A percentile compares a stretch with the other conserved stretches of the same genome.
phyloP scores from a whole-genome alignment of 2,797 vertebrate genomes.

The Miichthys miiuy region DNA sequence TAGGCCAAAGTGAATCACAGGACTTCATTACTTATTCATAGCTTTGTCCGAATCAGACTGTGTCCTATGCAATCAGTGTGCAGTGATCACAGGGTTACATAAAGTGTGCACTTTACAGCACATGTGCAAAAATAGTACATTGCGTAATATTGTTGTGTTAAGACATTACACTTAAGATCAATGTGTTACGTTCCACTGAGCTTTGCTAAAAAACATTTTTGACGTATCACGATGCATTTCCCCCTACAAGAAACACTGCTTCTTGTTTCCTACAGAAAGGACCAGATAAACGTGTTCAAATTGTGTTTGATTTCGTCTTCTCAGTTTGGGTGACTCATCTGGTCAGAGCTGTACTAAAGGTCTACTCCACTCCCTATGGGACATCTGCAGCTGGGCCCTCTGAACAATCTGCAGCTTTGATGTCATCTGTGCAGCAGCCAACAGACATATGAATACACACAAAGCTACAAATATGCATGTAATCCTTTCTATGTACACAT shows the following conservation, averaged over 20 bases:
- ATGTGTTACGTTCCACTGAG: neutral
- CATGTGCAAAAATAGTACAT: neutral
- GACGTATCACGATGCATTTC: neutral
- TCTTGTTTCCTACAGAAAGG: constrained; percentile 29
- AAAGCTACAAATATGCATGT: constrained; percentile 11
- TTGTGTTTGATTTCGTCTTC: constrained; percentile 57
- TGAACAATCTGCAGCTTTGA: constrained; percentile 56
- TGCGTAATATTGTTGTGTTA: neutral
- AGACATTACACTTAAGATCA: neutral
- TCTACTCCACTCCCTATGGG: constrained; percentile 67
- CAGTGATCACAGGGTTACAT: constrained; percentile 37
- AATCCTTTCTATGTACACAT: neutral
- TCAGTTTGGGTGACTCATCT: constrained; percentile 74
- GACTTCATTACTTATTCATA: constrained; percentile 75
- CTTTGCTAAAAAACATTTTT: constrained; percentile 7
- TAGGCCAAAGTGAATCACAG: constrained; percentile 65
- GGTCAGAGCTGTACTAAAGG: constrained; percentile 68
- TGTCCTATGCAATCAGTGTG: constrained; percentile 49
- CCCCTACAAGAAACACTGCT: neutral
- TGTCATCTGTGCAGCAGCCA: constrained; percentile 46
- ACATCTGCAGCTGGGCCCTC: constrained; percentile 73
- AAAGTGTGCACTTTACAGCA: constrained; percentile 16
- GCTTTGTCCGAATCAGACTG: constrained; percentile 55
- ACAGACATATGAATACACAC: constrained; percentile 30
- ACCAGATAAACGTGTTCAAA: constrained; percentile 39